A percentile compares a stretch with the other conserved stretches of the same genome.
Conservation (phyloP, 1,140 invertebrate genomes). For the Drosophila sp. region DNA sequence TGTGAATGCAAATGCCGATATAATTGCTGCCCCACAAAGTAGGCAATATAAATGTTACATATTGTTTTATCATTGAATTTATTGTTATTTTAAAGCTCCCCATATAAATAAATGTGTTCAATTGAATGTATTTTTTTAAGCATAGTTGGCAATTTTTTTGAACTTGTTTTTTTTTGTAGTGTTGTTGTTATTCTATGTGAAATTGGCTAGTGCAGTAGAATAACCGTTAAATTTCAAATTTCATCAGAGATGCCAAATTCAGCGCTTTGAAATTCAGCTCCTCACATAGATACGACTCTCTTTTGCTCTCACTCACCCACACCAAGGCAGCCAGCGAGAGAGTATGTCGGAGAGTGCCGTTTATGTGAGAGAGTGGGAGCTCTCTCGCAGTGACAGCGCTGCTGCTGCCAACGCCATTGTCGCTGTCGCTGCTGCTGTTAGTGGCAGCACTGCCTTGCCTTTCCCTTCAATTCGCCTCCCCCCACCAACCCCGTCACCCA, state of each 20-base stretch:
- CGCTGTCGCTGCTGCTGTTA: no score
- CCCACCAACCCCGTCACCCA: not conserved
- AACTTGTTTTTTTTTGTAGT: not conserved
- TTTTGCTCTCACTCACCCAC: slow-evolving; percentile 15
- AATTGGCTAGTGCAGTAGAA: slow-evolving; percentile 41
- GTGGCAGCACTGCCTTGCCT: not conserved
- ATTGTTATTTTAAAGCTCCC: slow-evolving; percentile 6
- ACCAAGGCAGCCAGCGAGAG: slow-evolving; percentile 27
- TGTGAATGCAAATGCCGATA: slow-evolving; percentile 41
- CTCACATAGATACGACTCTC: slow-evolving; percentile 28
- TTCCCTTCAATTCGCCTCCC: slow-evolving; percentile 7
- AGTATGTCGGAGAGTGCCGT: slow-evolving; percentile 1
- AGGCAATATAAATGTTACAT: slow-evolving; percentile 54
- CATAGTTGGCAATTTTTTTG: slow-evolving; percentile 12
- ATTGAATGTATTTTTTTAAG: slow-evolving; percentile 5
- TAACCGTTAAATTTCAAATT: slow-evolving; percentile 62
- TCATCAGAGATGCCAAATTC: slow-evolving; percentile 17
- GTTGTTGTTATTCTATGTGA: slow-evolving; percentile 26
- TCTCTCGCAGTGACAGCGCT: not conserved
- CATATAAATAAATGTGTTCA: not conserved
- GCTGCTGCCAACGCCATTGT: not conserved
- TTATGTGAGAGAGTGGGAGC: not conserved
- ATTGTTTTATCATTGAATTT: slow-evolving; percentile 14
- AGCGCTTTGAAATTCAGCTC: slow-evolving; percentile 54
- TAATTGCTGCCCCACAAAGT: slow-evolving; percentile 59